A percentile compares a stretch with the other conserved stretches of the same genome.
Evolutionary conservation across 1,140 invertebrate genomes (phyloP).

Genomic region (Drosophila lowei): DNA sequence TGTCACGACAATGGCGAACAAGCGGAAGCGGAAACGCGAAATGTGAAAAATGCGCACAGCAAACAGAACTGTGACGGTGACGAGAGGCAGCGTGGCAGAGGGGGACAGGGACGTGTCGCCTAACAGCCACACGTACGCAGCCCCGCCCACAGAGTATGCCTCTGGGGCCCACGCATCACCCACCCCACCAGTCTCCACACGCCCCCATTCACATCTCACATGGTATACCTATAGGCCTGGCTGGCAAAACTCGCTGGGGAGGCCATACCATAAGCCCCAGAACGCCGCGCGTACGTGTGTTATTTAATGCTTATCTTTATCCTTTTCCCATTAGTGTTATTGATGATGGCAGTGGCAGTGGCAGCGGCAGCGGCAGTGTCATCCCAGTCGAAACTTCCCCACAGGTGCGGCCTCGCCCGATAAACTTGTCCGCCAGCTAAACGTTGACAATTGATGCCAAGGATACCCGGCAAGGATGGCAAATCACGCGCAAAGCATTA

Average conservation of each 20-base stretch:
- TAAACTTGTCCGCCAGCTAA: conserved; percentile 69
- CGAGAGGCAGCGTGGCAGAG: not conserved
- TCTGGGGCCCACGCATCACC: conserved; percentile 11
- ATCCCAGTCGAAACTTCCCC: conserved; percentile 16
- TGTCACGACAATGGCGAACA: conserved; percentile 50
- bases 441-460: conserved; percentile 74
- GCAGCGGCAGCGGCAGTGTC: conserved; percentile 23
- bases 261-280: conserved; percentile 41
- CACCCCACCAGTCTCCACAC: not conserved
- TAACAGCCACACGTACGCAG: conserved; percentile 69
- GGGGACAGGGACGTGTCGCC: conserved; percentile 45
- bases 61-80: conserved; percentile 49
- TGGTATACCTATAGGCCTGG: conserved; percentile 1
- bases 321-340: conserved; percentile 82
- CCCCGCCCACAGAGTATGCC: conserved; percentile 37
- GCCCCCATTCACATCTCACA: not conserved
- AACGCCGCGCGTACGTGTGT: conserved; percentile 66
- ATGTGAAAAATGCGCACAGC: conserved; percentile 68
- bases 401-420: conserved; percentile 44
- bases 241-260: conserved; percentile 14
- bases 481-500: conserved; percentile 80
- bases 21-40: conserved; percentile 68
- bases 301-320: conserved; percentile 83
- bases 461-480: conserved; percentile 32
- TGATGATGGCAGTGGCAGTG: conserved; percentile 67